Percentiles rank a stretch among this genome's conserved stretches.
These are phyloP conservation scores for Stegophylla sp. DNA, from an alignment of 2,888 invertebrate species.

Conservation along the genomic window DNA sequence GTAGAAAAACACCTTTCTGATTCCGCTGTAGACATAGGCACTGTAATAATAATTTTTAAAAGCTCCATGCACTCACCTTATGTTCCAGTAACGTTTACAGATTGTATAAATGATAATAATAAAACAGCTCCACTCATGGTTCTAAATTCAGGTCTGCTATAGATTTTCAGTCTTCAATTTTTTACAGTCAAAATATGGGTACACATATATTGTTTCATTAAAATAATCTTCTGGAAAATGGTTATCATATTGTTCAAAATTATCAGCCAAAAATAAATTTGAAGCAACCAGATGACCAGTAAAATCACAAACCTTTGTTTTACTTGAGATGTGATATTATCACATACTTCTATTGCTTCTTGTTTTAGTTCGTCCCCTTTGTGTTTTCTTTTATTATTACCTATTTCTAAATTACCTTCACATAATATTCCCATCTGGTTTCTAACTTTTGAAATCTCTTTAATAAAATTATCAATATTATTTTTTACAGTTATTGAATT, in stretches of 20 bases:
- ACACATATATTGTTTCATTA: neutral
- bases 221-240: conserved; percentile 23
- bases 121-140: neutral
- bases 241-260: neutral
- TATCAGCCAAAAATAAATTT: too few relatives aligned
- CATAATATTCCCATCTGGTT: conserved; percentile 7
- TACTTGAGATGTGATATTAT: neutral
- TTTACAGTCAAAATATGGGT: neutral
- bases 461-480: conserved; percentile 13
- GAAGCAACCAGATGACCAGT: conserved; percentile 7
- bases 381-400: neutral
- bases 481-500: conserved; percentile 14
- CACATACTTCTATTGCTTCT: conserved; percentile 25
- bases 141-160: conserved; percentile 9
- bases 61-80: conserved; percentile 8
- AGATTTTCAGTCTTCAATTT: conserved; percentile 3
- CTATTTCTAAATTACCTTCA: neutral
- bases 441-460: neutral
- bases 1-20: neutral
- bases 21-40: conserved; percentile 30
- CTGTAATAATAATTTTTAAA: conserved; percentile 30
- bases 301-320: conserved; percentile 16
- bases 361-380: conserved; percentile 8
- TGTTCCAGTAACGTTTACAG: neutral
- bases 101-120: neutral